Conservation (phyloP, 2,888 invertebrate species). For the Agrotis exclamationis region DNA sequence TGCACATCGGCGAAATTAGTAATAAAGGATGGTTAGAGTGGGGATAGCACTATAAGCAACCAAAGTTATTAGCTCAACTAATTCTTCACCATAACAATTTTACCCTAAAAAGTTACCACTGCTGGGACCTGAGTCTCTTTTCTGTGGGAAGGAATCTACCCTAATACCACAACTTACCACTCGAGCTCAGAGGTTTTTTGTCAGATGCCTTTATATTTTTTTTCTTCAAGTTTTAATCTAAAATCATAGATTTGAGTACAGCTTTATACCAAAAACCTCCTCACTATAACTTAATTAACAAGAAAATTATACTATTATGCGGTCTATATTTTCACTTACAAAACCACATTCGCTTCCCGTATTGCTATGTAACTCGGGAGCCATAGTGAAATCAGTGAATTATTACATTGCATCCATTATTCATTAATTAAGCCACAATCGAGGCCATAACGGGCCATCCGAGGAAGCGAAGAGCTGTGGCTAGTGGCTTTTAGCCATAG, state of each 20-base stretch:
- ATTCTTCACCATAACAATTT: too few species aligned
- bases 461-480: conserved; percentile 65
- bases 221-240: too few species aligned
- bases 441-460: conserved; percentile 77
- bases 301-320: conserved; percentile 31
- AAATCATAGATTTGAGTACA: too few species aligned
- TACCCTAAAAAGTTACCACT: too few species aligned
- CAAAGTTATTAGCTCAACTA: too few species aligned
- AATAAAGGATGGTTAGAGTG: not conserved
- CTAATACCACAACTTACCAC: too few species aligned
- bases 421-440: conserved; percentile 86
- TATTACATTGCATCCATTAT: conserved; percentile 85
- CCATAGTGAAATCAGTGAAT: conserved; percentile 79
- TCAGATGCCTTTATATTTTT: too few species aligned
- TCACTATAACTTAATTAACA: conserved; percentile 25
- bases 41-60: not conserved
- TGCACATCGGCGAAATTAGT: too few species aligned
- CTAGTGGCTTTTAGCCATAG: conserved; percentile 43
- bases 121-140: too few species aligned
- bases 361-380: conserved; percentile 41
- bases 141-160: too few species aligned
- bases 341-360: conserved; percentile 59
- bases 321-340: conserved; percentile 41
- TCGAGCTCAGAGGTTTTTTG: too few species aligned
- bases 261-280: not conserved